A percentile compares a stretch with the other conserved stretches of the same genome.
Evolutionary conservation across 2,113 vertebrate species (phyloP).

Genomic region (Podocnemis expansa): DNA sequence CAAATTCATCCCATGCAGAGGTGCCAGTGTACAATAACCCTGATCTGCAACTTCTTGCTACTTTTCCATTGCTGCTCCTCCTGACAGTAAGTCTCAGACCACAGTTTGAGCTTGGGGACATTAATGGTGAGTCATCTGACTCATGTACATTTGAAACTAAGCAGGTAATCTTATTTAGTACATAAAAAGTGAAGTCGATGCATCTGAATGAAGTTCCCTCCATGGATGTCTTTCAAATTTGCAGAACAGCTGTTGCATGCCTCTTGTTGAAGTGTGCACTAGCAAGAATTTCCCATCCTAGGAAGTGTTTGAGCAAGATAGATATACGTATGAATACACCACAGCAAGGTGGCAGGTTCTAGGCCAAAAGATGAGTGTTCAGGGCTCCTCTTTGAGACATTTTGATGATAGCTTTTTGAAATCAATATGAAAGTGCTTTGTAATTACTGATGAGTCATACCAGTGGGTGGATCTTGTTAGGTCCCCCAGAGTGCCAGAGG

Average conservation of each 20-base stretch:
- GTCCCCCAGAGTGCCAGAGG: background rate
- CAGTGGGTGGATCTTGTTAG: background rate
- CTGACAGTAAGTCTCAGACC: background rate
- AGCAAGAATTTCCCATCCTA: background rate
- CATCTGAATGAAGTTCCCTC: background rate
- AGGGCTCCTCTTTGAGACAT: fast-evolving
- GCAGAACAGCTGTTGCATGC: background rate
- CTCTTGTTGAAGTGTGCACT: background rate
- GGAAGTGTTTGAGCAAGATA: background rate
- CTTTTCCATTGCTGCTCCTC: fast-evolving
- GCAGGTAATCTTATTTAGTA: background rate
- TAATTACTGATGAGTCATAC: background rate
- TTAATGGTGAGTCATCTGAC: fast-evolving
- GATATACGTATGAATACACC: background rate
- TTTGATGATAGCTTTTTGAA: background rate
- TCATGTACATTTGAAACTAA: background rate
- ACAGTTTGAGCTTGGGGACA: background rate
- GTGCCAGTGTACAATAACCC: background rate
- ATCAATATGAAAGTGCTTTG: background rate
- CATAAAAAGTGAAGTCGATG: fast-evolving
- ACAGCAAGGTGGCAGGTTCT: background rate
- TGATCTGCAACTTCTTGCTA: fast-evolving
- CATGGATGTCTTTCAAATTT: background rate
- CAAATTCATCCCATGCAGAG: background rate
- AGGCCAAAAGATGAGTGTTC: background rate